Percentiles rank a stretch among this genome's conserved stretches.
Evolutionary conservation across 2,797 vertebrate genomes (phyloP).

Genomic region (Pangasius sanitwongsei): DNA sequence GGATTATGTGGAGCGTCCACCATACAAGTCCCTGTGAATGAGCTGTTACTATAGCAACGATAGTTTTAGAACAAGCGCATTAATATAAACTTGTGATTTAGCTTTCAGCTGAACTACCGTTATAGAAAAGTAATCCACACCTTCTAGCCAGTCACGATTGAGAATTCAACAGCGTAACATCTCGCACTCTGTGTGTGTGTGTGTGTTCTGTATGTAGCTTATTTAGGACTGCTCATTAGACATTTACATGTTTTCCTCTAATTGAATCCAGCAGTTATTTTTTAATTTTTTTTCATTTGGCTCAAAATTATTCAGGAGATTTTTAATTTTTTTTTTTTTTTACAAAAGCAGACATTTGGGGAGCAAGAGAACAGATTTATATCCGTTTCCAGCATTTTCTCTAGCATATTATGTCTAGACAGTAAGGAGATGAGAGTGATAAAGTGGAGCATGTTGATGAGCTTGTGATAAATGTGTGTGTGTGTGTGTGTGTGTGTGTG

Average conservation of each 20-base stretch:
- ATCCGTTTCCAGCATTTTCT: not conserved
- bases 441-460: slow-evolving; percentile 4
- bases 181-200: no score
- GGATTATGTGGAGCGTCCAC: not conserved
- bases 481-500: not conserved
- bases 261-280: not conserved
- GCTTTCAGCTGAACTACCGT: not conserved
- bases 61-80: not conserved
- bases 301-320: not conserved
- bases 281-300: not conserved
- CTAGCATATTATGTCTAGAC: not conserved
- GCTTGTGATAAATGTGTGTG: not conserved
- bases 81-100: not conserved
- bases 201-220: not conserved
- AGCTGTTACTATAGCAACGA: not conserved
- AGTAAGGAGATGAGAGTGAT: not conserved
- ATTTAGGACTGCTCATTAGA: not conserved
- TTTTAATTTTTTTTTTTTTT: not conserved
- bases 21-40: not conserved
- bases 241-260: not conserved
- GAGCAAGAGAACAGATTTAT: not conserved
- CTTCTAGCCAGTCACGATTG: not conserved
- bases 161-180: not conserved
- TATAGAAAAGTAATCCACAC: not conserved
- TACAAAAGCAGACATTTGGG: not conserved